Evolutionary conservation across 1,140 invertebrate species (phyloP).

Genomic region (Drepana arcuata): DNA sequence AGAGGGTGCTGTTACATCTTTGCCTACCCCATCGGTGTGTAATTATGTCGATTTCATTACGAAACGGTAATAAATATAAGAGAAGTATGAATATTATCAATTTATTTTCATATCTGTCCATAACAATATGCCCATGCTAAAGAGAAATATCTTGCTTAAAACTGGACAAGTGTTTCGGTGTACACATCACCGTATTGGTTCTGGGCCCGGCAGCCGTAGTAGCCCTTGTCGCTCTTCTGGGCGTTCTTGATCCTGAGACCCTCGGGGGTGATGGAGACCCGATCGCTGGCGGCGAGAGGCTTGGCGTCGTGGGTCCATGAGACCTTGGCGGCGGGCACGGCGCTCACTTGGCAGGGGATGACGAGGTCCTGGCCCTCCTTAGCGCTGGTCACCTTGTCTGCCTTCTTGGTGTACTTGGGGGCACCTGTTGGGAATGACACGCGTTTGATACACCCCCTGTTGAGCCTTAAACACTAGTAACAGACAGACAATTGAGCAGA

Average conservation of each 20-base stretch:
- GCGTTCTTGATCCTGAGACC: slow-evolving; percentile 29
- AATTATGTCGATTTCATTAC: no score
- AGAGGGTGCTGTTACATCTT: no score
- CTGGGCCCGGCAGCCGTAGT: slow-evolving; percentile 37
- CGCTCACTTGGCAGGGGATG: slow-evolving; percentile 30
- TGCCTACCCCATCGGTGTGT: no score
- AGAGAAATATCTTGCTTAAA: no score
- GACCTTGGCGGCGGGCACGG: slow-evolving; percentile 17
- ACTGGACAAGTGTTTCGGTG: no score
- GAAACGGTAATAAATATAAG: no score
- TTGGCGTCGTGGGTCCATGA: slow-evolving; percentile 35
- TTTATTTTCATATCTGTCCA: no score
- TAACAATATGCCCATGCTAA: no score
- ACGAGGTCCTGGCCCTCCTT: slow-evolving; percentile 26
- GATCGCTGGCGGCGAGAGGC: slow-evolving; percentile 11
- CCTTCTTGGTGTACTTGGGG: slow-evolving; percentile 20
- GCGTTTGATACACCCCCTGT: background rate
- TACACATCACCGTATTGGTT: slow-evolving; percentile 34
- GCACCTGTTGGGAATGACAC: slow-evolving; percentile 22
- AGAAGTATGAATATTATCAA: no score
- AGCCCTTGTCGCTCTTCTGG: slow-evolving; percentile 27
- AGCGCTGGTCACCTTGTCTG: slow-evolving; percentile 9
- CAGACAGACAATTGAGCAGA: no score
- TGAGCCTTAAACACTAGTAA: no score
- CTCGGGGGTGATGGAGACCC: slow-evolving; percentile 10